phyloP scores from a whole-genome alignment of 2,888 invertebrate species.

The Cerastis rubricosa region DNA sequence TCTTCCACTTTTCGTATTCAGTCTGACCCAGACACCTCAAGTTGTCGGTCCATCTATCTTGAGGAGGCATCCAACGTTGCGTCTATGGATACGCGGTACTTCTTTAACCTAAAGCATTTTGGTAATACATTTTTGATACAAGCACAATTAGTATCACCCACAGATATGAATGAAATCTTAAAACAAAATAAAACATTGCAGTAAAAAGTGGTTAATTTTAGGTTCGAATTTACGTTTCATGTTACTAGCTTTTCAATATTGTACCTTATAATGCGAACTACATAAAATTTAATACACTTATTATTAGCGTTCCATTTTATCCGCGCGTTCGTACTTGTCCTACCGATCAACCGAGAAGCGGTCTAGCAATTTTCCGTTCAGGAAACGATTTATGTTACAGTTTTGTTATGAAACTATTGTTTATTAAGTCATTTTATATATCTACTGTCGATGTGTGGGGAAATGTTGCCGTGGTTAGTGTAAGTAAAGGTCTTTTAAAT shows the following conservation, averaged over 20 bases:
- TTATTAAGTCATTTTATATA: conserved; percentile 69
- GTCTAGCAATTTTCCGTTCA: conserved; percentile 63
- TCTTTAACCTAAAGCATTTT: not conserved
- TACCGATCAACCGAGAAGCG: conserved; percentile 66
- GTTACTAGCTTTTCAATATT: too few species aligned
- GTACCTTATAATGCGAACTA: too few species aligned
- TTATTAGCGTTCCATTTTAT: too few species aligned
- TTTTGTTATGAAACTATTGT: conserved; percentile 70
- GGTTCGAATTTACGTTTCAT: not conserved
- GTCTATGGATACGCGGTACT: too few species aligned
- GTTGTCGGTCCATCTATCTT: not conserved
- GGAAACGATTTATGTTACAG: conserved; percentile 68
- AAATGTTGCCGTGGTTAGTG: conserved; percentile 41
- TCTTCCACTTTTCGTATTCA: not conserved
- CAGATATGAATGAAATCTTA: not conserved
- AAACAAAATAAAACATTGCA: accelerated
- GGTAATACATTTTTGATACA: not conserved
- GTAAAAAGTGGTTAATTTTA: not conserved
- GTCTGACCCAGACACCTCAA: not conserved
- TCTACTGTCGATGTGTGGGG: conserved; percentile 45
- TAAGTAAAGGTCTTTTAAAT: conserved; percentile 53
- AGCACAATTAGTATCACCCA: not conserved
- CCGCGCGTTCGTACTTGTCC: not conserved
- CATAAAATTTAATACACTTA: too few species aligned
- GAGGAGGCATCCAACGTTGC: not conserved